A percentile compares a stretch with the other conserved stretches of the same genome.
Evolutionary conservation across 2,888 invertebrate species (phyloP).

Genomic region (Harmothoe impar): DNA sequence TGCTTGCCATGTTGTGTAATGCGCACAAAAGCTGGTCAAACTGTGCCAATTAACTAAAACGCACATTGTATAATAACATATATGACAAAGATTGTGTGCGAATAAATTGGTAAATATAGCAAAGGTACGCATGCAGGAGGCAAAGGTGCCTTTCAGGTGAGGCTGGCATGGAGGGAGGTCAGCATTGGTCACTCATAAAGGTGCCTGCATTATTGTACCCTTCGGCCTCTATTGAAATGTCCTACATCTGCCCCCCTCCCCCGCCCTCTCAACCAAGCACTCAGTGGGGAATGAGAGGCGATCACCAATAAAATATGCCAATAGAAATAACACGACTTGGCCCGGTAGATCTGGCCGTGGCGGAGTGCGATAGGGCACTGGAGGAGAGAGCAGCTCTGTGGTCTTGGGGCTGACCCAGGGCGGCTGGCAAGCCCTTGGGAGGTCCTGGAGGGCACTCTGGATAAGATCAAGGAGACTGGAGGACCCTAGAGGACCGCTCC

Average conservation of each 20-base stretch:
- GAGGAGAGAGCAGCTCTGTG: background rate
- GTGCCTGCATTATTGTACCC: background rate
- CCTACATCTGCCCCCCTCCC: background rate
- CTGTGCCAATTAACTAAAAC: too few species aligned
- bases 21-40: too few species aligned
- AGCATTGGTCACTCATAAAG: too few species aligned
- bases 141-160: too few species aligned
- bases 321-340: slow-evolving; percentile 35
- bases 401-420: background rate
- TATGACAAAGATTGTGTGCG: too few species aligned
- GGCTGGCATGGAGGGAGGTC: too few species aligned
- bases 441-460: slow-evolving; percentile 47
- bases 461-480: slow-evolving; percentile 51
- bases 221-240: background rate
- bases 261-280: background rate
- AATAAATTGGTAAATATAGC: too few species aligned
- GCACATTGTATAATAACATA: too few species aligned
- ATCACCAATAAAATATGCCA: slow-evolving; percentile 52
- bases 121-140: too few species aligned
- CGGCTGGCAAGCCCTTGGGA: background rate
- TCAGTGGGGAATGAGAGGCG: background rate
- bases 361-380: slow-evolving; percentile 20
- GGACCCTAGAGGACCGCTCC: slow-evolving; percentile 36
- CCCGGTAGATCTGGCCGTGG: background rate
- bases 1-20: too few species aligned